Evolutionary conservation across 2,113 vertebrate species (phyloP).

Genomic region (Grus americana): DNA sequence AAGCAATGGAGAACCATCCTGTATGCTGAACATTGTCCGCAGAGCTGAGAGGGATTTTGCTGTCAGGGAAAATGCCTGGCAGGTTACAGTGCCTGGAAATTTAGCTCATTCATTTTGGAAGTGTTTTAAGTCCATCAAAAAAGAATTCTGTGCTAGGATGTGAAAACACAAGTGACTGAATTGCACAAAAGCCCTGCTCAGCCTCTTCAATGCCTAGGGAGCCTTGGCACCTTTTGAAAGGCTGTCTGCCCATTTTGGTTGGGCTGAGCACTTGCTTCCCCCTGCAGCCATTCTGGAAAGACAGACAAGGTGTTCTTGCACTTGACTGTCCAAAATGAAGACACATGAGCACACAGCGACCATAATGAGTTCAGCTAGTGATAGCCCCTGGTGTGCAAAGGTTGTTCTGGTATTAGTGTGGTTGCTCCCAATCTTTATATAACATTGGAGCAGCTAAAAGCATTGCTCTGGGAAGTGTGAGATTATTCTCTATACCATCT

Average conservation of each 20-base stretch:
- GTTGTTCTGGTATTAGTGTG: background rate
- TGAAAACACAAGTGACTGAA: background rate
- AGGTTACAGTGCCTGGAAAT: background rate
- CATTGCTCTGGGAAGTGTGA: background rate
- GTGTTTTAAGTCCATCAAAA: background rate
- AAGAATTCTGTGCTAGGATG: background rate
- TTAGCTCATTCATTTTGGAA: conserved; percentile 5
- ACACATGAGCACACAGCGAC: background rate
- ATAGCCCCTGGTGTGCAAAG: background rate
- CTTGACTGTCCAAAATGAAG: background rate
- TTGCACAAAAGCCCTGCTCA: background rate
- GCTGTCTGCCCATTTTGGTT: background rate
- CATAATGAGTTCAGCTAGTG: background rate
- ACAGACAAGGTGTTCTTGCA: background rate
- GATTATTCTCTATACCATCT: background rate
- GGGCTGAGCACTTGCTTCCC: background rate
- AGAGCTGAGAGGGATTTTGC: background rate
- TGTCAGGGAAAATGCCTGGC: conserved; percentile 14
- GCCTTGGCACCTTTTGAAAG: background rate
- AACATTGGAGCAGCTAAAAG: background rate
- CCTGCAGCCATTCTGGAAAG: background rate
- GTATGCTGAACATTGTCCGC: background rate
- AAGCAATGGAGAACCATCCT: background rate
- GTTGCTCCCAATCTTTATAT: background rate
- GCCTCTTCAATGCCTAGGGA: background rate